Conservation (phyloP, 2,113 vertebrate species). For the Coregonus clupeaformis region DNA sequence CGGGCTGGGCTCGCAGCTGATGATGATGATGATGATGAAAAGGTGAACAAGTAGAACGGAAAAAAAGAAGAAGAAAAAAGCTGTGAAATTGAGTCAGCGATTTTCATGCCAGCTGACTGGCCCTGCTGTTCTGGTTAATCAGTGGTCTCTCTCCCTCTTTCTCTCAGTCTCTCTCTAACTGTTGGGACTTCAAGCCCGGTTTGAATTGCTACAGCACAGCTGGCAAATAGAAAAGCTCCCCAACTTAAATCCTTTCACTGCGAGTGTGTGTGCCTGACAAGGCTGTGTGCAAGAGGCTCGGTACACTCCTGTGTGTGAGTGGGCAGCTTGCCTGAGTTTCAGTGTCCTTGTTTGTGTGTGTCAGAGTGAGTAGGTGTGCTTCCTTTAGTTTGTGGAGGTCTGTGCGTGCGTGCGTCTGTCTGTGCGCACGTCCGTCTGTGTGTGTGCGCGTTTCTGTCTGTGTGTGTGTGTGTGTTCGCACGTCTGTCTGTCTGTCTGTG, state of each 20-base stretch:
- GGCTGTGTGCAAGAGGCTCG: no score
- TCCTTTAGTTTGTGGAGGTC: no score
- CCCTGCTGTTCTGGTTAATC: conserved; percentile 10
- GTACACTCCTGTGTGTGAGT: no score
- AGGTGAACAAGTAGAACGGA: neutral
- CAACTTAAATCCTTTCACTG: conserved; percentile 28
- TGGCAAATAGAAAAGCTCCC: conserved; percentile 51
- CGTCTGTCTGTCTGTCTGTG: neutral
- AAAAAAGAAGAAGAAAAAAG: neutral
- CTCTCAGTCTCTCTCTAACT: conserved; percentile 13
- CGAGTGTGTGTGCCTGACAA: conserved; percentile 20
- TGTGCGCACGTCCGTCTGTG: neutral
- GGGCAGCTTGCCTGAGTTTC: no score
- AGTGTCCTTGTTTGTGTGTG: no score
- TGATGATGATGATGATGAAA: conserved; percentile 31
- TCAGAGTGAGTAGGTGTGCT: no score
- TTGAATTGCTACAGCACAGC: conserved; percentile 51
- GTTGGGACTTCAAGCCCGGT: conserved; percentile 46
- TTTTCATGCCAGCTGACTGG: conserved; percentile 26
- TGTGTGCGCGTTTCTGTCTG: conserved; percentile 17
- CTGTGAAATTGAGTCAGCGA: conserved; percentile 21
- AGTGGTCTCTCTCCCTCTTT: conserved; percentile 11
- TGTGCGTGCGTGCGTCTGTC: conserved; percentile 12
- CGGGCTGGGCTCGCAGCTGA: conserved; percentile 85
- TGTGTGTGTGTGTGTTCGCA: conserved; percentile 20